These are phyloP conservation scores for Motacilla alba DNA, from an alignment of 2,113 vertebrate genomes.

Conservation along the genomic window DNA sequence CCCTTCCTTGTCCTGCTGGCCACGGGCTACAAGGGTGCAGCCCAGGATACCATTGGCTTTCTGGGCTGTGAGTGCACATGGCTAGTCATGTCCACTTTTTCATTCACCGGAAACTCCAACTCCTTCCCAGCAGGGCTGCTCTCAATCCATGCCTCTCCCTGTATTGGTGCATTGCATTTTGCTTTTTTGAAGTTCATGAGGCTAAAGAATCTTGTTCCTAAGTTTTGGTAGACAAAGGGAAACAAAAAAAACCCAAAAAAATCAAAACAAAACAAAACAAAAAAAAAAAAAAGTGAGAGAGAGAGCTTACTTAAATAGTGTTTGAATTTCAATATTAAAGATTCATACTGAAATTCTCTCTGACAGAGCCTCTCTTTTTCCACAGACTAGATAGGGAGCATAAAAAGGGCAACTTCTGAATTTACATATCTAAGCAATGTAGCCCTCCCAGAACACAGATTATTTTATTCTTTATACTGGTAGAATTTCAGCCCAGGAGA, in stretches of 20 bases:
- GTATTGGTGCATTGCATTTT: background rate
- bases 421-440: background rate
- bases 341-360: background rate
- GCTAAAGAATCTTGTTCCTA: background rate
- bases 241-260: background rate
- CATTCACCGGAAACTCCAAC: background rate
- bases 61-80: rapidly evolving
- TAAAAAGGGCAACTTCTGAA: background rate
- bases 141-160: background rate
- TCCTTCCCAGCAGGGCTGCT: background rate
- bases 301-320: background rate
- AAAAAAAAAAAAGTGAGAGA: background rate
- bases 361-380: background rate
- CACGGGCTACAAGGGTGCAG: background rate
- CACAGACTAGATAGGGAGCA: background rate
- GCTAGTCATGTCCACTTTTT: rapidly evolving
- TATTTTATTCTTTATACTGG: background rate
- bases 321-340: background rate
- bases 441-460: background rate
- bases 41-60: rapidly evolving
- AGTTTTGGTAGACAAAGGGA: background rate
- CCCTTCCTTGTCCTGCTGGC: rapidly evolving
- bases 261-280: background rate
- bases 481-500: background rate
- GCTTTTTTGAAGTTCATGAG: background rate